Conservation (phyloP, 1,140 invertebrate species). For the Drosophila equinoxialis region DNA sequence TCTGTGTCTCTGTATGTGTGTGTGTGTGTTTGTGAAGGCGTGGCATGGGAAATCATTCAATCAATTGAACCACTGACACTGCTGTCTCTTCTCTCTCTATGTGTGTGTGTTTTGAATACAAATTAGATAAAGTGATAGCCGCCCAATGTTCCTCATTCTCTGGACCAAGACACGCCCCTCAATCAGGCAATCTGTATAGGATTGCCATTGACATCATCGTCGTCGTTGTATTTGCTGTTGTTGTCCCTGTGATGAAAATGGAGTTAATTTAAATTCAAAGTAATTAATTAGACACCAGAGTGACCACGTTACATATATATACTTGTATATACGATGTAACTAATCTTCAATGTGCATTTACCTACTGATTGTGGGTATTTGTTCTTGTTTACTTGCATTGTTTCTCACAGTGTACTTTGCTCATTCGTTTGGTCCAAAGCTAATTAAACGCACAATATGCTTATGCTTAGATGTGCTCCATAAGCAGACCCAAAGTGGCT, state of each 20-base stretch:
- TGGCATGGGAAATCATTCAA: constrained; percentile 60
- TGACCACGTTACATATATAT: constrained; percentile 14
- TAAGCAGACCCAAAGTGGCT: constrained; percentile 32
- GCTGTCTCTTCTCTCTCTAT: constrained; percentile 30
- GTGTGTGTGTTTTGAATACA: constrained; percentile 74
- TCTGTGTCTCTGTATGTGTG: constrained; percentile 11
- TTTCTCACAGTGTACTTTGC: constrained; percentile 1
- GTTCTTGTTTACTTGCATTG: neutral
- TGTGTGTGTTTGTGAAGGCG: constrained; percentile 7
- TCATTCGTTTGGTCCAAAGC: constrained; percentile 19
- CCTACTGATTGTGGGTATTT: constrained; percentile 14
- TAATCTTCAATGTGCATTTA: constrained; percentile 15
- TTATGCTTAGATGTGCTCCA: neutral
- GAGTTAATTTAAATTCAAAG: constrained; percentile 80
- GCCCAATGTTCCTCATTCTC: constrained; percentile 22
- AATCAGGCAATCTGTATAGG: constrained; percentile 1
- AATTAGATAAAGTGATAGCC: constrained; percentile 72
- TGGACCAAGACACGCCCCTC: constrained; percentile 1
- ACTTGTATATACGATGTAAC: constrained; percentile 22
- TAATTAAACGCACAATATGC: constrained; percentile 61
- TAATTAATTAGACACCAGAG: constrained; percentile 74
- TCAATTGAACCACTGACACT: constrained; percentile 67
- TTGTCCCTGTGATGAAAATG: constrained; percentile 50
- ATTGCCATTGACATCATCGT: constrained; percentile 37
- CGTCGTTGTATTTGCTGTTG: neutral